Conservation (phyloP, 2,113 vertebrate species). For the Sylvietta virens region DNA sequence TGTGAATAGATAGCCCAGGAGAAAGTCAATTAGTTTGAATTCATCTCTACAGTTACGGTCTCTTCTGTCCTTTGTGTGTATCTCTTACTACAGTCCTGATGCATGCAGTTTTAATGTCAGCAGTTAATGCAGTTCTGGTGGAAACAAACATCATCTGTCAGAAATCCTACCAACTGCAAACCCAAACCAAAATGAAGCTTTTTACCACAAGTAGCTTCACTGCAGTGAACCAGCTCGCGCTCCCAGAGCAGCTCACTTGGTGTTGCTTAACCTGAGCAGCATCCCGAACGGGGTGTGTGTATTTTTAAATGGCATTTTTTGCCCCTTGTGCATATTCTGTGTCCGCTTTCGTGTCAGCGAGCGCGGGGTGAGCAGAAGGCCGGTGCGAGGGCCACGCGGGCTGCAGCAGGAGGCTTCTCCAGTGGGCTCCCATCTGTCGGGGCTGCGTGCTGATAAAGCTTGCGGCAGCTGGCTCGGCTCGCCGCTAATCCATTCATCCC, state of each 20-base stretch:
- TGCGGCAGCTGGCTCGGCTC: constrained; percentile 57
- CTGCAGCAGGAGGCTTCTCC: constrained; percentile 66
- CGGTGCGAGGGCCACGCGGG: constrained; percentile 42
- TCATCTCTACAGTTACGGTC: not conserved
- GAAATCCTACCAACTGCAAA: not conserved
- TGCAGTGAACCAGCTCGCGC: not conserved
- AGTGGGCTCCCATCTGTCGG: constrained; percentile 78
- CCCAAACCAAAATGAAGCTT: not conserved
- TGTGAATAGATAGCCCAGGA: not conserved
- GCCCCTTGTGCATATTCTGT: not conserved
- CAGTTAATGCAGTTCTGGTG: not conserved
- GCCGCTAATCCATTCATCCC: constrained; percentile 65
- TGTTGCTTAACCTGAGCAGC: not conserved
- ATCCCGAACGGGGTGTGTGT: rapidly evolving
- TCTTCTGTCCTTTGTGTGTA: not conserved
- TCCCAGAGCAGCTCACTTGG: not conserved
- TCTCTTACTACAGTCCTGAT: not conserved
- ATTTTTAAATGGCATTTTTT: not conserved
- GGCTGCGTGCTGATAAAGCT: constrained; percentile 71
- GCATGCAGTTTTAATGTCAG: not conserved
- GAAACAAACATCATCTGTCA: not conserved
- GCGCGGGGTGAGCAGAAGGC: constrained; percentile 61
- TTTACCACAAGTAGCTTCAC: not conserved
- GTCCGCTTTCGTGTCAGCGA: not conserved
- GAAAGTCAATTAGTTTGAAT: not conserved